Evolutionary conservation across 1,140 invertebrate genomes (phyloP), one percentile per base, ranked within the genome.

Genomic region (Parapsyche elsis): DNA sequence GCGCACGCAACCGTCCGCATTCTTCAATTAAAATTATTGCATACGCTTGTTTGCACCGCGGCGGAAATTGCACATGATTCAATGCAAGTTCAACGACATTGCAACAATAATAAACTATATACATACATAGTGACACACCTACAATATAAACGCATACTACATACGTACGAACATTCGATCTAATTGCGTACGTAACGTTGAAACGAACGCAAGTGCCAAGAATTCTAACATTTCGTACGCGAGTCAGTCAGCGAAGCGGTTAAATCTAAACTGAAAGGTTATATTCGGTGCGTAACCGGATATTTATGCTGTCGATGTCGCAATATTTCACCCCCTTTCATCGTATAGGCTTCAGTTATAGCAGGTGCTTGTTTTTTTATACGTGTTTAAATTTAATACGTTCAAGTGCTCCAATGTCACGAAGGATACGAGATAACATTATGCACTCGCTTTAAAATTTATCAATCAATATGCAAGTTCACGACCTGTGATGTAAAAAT

Each of bases 31-130:
- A 21, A 57, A 57, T 57, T 30, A 71, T 23, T 71, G 61, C 30
- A 21, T 12, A 67, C 21, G 61, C 61, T 16, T 12, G 9, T 53
- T 53, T 53, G 49, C 49, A 14, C 10, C 16, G 49, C 49, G 5
- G 21, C 21, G 12, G 26, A 71, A 71, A 71, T 71, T n/a, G 10
- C 23, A 38, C 24, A 38, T 19, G 71, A 45, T 19, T 12, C 19
- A 16, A n/a, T 71, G 26, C 61, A 73, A 73, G 71, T 73, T 73
- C 71, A 21, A 46, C 71, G 71, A 73, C 71, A 46, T 24, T 49
- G 10, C n/a, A 24, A 73, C 38, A 26, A 67, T 67, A 67, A 67
- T 67, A 67, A 67, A 67, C 49, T 16, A 1, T 53, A 16, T 5
- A 14, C 12, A 5, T 53, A 1, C 4, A n/a, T n/a, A 14, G 16